These are phyloP conservation scores for Caerostris darwini DNA, from an alignment of 1,140 invertebrate species.

Conservation along the genomic window DNA sequence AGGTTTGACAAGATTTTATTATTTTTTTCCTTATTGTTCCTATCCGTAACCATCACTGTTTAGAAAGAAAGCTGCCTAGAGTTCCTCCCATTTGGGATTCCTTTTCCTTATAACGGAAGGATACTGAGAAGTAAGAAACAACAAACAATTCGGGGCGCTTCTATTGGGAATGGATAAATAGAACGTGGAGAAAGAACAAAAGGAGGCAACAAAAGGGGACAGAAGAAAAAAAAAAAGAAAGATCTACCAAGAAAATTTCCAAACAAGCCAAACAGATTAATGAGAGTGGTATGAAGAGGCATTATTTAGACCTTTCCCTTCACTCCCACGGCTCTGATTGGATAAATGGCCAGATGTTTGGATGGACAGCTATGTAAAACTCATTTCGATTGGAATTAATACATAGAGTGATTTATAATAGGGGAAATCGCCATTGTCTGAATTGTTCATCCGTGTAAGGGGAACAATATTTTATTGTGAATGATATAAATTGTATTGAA, in stretches of 20 bases:
- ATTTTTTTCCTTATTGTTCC: background rate
- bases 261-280: constrained; percentile 29
- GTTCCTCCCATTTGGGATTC: background rate
- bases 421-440: background rate
- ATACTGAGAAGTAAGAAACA: background rate
- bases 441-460: background rate
- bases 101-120: background rate
- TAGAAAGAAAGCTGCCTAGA: background rate
- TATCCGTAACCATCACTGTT: background rate
- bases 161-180: background rate
- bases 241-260: background rate
- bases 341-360: background rate
- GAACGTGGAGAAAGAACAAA: background rate
- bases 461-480: background rate
- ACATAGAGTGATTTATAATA: background rate
- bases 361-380: background rate
- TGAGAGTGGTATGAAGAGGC: constrained; percentile 30
- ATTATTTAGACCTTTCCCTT: background rate
- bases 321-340: background rate
- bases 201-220: background rate
- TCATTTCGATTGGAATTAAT: constrained; percentile 9
- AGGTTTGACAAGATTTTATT: background rate
- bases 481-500: background rate
- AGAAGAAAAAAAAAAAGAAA: background rate
- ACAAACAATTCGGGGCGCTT: background rate